Conservation (phyloP, 2,797 vertebrate species). For the Pantherophis vulpinus region DNA sequence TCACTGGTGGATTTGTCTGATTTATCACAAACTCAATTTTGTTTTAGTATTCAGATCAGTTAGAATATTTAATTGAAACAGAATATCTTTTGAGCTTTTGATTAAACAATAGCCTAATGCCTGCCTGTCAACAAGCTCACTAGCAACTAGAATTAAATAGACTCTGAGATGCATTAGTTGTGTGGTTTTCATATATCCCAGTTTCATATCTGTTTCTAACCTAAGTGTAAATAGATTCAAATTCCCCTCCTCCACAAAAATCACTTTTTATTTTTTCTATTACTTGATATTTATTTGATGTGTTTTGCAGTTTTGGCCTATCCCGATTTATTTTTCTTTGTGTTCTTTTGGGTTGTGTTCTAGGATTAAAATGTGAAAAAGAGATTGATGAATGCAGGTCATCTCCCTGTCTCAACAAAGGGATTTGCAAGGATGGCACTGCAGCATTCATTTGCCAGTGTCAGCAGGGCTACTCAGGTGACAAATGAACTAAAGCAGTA, state of each 20-base stretch:
- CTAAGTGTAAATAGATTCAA: neutral
- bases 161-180: neutral
- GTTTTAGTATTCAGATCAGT: neutral
- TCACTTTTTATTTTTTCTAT: neutral
- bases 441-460: conserved; percentile 89
- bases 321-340: neutral
- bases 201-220: conserved; percentile 2
- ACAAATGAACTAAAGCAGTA: conserved; percentile 9
- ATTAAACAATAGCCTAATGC: neutral
- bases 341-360: conserved; percentile 42
- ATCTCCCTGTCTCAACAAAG: conserved; percentile 85
- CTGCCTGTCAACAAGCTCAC: too few relatives aligned
- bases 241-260: neutral
- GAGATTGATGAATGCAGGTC: conserved; percentile 92
- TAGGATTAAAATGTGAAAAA: conserved; percentile 93
- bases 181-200: neutral
- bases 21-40: neutral
- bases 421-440: conserved; percentile 83
- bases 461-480: conserved; percentile 87
- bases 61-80: neutral
- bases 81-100: neutral
- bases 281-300: neutral
- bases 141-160: neutral
- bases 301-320: neutral
- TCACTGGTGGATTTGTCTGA: neutral